Evolutionary conservation across 1,140 invertebrate genomes (phyloP).

Genomic region (Heterodera schachtii): DNA sequence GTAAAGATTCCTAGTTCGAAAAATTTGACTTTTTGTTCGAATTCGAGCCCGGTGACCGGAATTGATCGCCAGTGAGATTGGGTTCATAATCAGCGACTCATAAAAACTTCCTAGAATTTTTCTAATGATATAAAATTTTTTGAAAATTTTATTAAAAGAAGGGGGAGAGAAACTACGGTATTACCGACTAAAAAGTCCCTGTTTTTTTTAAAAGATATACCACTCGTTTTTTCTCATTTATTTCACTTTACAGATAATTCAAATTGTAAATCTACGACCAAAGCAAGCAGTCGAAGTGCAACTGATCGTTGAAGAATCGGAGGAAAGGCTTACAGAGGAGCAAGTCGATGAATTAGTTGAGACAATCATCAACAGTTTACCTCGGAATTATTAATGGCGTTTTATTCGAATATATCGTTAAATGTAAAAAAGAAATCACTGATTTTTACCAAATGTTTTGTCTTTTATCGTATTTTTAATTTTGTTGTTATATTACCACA

Average conservation of each 20-base stretch:
- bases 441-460: too few species aligned
- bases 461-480: too few species aligned
- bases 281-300: constrained; percentile 42
- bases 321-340: constrained; percentile 39
- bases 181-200: too few species aligned
- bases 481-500: too few species aligned
- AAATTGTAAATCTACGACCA: constrained; percentile 37
- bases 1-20: too few species aligned
- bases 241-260: constrained; percentile 31
- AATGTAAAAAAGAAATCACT: not conserved
- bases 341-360: constrained; percentile 41
- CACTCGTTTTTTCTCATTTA: not conserved
- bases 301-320: constrained; percentile 43
- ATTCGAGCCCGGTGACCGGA: not conserved
- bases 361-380: constrained; percentile 28
- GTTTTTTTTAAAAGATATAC: too few species aligned
- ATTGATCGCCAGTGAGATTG: too few species aligned
- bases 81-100: too few species aligned
- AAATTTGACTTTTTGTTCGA: not conserved
- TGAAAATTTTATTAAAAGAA: too few species aligned
- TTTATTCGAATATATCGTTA: not conserved
- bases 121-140: too few species aligned
- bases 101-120: too few species aligned
- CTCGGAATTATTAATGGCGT: not conserved
- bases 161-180: too few species aligned